Evolutionary conservation across 2,797 vertebrate species (phyloP), one percentile per base, ranked within the genome.

Genomic region (Chaetophractus vellerosus): DNA sequence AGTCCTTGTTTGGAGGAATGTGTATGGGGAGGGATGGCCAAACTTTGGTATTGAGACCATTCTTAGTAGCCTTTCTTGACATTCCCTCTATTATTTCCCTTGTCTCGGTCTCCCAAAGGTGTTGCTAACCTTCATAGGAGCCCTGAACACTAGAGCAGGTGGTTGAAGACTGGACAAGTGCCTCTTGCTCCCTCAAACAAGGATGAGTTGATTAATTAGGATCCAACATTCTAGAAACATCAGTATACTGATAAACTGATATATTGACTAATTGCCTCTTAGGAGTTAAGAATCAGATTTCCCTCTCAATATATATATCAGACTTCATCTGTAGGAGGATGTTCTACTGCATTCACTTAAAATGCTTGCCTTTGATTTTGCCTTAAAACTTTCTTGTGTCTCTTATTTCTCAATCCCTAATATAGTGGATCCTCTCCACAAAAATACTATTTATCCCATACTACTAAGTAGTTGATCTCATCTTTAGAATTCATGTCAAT

Each of bases 281-380:
- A 90, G 75, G 64, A 85, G 68, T 90, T 87, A 83, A 83, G 52
- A n/a, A 84, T 88, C 45, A 85, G 61, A 78, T 90, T 92, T 94
- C 38, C 31, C 64, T 72, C 16, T 94, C 63, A 94, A 74, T 63
- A 26, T 8, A 57, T 8, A 57, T 24, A 75, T 28, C 26, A 88
- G 21, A 38, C 69, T 79, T 79, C 38, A 91, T 23, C 31, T 95
- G 33, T 64, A 66, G 28, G 33, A 9, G 19, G 75, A 41, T 78
- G 19, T 66, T 88, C 55, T 50, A 86, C 48, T 55, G 9, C 16
- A 72, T 63, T 88, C 50, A 85, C 50, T 57, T 93, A 85, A 31
- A 81, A 68, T 83, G 14, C 18, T 63, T 69, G 41, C 48, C 61
- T 85, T 61, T 89, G 45, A 78, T 74, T 96, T 91, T 93, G 31